Base-by-base conservation (phyloP, 2,888 invertebrate species). In the Amphipyra tragopoginis region DNA sequence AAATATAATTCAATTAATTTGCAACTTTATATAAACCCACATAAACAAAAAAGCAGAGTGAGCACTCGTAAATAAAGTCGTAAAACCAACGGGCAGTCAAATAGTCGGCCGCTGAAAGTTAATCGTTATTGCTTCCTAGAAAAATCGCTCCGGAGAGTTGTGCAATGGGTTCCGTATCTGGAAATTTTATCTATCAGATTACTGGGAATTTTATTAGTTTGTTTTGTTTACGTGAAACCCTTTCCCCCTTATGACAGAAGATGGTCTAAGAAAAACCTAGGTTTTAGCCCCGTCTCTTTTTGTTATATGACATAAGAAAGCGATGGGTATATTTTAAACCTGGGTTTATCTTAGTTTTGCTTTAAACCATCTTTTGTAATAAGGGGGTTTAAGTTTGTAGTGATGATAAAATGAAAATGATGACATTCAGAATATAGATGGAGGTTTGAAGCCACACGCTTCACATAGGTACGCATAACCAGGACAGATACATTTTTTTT, bases 21-120 rank as follows among this genome's bases (percentile, higher is more conserved):
- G 36, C 15, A 10, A 7, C 33, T 45, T 15, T n/a, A 21, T 40
- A 2, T 0, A 36, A 44, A 48, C 8, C 36, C 8, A 39, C 5
- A 45, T 36, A 40, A 15, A 45, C 5, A 48, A 39, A 34, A 21
- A 26, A 26, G 39, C 10, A 26, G 38, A 50, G 9, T 26, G 7
- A 36, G 10, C n/a, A 21, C 11, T 61, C 50, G 34, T 56, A 45
- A 53, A 65, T 55, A 29, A 66, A 53, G 7, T 36, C 15, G 39
- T 50, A n/a, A 50, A 43, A 50, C 14, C 10, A 14, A 53, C n/a
- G 15, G 15, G 21, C n/a, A 52, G 34, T 14, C 15, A 14, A 34
- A 34, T 44, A 50, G 52, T 6, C n/a, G 1, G 2, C 7, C 29
- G 8, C 15, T 13, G 21, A 42, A 53, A 59, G 56, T 63, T 10